These are phyloP conservation scores for Cepaea nemoralis DNA, from an alignment of 1,140 invertebrate species.

Conservation along the genomic window DNA sequence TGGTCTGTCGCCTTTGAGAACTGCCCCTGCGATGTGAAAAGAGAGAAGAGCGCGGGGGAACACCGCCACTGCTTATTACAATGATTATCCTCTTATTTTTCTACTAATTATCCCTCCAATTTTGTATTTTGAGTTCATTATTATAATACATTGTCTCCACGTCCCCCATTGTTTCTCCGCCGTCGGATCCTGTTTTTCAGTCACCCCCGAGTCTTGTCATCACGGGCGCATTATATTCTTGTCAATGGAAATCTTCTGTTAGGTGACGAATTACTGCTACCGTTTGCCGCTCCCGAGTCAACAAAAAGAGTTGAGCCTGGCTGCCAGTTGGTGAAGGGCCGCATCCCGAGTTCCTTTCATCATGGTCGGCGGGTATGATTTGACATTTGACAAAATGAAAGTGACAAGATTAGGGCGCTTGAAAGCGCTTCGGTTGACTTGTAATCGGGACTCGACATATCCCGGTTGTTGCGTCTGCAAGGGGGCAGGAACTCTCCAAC, in stretches of 20 bases:
- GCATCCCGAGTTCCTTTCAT: neutral
- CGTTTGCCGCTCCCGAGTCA: neutral
- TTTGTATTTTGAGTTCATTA: neutral
- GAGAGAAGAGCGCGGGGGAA: neutral
- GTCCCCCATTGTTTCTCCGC: neutral
- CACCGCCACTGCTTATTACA: neutral
- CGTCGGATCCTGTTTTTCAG: neutral
- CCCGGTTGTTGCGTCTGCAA: too few species aligned
- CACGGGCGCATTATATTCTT: neutral
- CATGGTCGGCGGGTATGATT: neutral
- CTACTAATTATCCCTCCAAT: neutral
- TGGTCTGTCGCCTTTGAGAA: neutral
- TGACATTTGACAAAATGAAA: slow-evolving; percentile 5
- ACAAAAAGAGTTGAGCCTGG: neutral
- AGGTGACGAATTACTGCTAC: neutral
- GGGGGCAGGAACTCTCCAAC: too few species aligned
- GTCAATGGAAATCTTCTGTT: neutral
- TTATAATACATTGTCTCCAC: neutral
- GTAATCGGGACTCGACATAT: too few species aligned
- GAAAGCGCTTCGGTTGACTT: too few species aligned
- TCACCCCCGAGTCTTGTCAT: neutral
- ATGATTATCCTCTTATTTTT: slow-evolving; percentile 13
- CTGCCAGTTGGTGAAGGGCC: neutral
- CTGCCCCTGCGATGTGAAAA: neutral
- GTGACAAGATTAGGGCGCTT: neutral